Percentiles rank a stretch among this genome's conserved stretches.
These are phyloP conservation scores for Scarus forsteni DNA, from an alignment of 2,797 vertebrate genomes.

Conservation along the genomic window DNA sequence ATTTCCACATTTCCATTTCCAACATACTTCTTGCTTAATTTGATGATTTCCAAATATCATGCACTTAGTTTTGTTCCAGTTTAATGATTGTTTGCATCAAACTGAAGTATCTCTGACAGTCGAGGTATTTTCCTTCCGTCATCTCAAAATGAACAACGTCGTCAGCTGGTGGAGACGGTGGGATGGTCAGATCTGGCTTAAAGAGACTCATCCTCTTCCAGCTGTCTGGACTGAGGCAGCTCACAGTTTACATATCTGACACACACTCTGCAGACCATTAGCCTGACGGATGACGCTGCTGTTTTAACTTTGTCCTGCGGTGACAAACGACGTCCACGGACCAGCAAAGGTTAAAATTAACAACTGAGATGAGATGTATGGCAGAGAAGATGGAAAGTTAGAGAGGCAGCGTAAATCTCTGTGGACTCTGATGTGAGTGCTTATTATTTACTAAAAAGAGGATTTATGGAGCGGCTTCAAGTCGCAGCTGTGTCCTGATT, in stretches of 20 bases:
- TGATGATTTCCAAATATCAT: too few species aligned
- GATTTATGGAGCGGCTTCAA: neutral
- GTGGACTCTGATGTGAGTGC: neutral
- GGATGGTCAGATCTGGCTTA: neutral
- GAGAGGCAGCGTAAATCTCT: neutral
- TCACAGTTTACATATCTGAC: slow-evolving; percentile 46
- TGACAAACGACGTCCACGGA: slow-evolving; percentile 6
- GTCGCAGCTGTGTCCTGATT: neutral
- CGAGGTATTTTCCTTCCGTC: too few species aligned
- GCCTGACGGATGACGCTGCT: slow-evolving; percentile 11
- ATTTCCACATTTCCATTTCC: too few species aligned
- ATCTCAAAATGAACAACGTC: neutral
- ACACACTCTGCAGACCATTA: neutral
- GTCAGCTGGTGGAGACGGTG: neutral
- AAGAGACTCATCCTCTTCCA: neutral
- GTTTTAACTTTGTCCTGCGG: neutral
- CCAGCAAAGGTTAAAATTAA: slow-evolving; percentile 11
- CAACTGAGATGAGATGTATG: neutral
- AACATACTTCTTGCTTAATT: too few species aligned
- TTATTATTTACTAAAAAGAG: neutral
- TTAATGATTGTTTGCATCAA: too few species aligned
- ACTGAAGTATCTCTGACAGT: too few species aligned
- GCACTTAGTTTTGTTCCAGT: too few species aligned
- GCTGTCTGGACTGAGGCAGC: slow-evolving; percentile 16
- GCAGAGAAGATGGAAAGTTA: neutral